Evolutionary conservation across 2,888 invertebrate species (phyloP), one percentile per base, ranked within the genome.

Genomic region (Apotomis capreana): DNA sequence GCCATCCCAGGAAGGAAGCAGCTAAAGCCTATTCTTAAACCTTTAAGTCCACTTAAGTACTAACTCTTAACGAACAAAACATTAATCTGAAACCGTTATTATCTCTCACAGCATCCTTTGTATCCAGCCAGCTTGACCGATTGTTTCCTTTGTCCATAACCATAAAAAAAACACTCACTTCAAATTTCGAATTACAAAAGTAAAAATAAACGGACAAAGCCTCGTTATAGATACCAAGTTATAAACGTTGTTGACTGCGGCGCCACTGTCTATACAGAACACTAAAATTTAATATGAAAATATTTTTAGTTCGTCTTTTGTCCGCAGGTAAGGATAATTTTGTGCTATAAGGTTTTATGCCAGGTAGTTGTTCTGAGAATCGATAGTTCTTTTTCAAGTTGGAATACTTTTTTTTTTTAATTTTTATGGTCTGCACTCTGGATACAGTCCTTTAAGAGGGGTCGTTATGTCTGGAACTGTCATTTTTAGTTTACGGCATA

Each of bases 131-230:
- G 44, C 52, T 52, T 72, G 58, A 58, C 58, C 72, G 62, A 55
- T 61, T 49, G 15, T 49, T 44, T 69, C 62, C 68, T 72, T 72
- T 72, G 71, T 68, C 71, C 62, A 63, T 68, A 51, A 15, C 68
- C 67, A 54, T 72, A 46, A 68, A 71, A 72, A 68, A 61, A 72
- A 59, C 51, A 58, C 15, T 15, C 60, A 44, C 44, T 70, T 62
- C 62, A 59, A 72, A 72, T 72, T 57, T 68, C 61, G 40, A 71
- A 49, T 61, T 54, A 61, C 46, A 61, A 61, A 69, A 55, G 57
- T 68, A 67, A 61, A 71, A 68, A 62, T 61, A 61, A 51, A 57
- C 44, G 58, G 15, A 72, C 72, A 68, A 72, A 68, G 63, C 37
- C 52, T 72, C 63, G 54, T 72, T 72, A 63, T 52, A 15, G 37